phyloP scores from a whole-genome alignment of 2,797 vertebrate genomes.

The Cirrhinus mrigala region DNA sequence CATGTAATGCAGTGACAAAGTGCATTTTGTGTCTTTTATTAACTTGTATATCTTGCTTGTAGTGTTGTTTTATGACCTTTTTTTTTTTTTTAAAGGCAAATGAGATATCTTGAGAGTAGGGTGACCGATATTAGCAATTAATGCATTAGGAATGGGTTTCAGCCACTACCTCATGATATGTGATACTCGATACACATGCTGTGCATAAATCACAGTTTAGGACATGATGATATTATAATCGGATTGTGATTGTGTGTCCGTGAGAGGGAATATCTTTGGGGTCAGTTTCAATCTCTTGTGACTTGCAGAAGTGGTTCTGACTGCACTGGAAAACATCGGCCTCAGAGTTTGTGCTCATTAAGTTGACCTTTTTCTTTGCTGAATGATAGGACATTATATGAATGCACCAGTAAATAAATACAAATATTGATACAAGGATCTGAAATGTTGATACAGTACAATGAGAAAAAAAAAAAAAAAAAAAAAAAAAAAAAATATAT shows the following conservation, averaged over 20 bases:
- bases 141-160: background rate
- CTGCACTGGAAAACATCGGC: background rate
- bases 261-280: background rate
- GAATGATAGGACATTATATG: background rate
- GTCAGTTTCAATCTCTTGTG: background rate
- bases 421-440: background rate
- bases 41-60: background rate
- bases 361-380: background rate
- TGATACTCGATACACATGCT: background rate
- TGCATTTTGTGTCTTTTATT: background rate
- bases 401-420: background rate
- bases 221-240: background rate
- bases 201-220: background rate
- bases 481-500: too few species aligned
- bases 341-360: background rate
- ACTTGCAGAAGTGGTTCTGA: background rate
- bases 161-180: background rate
- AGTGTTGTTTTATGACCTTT: background rate
- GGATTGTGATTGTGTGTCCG: background rate
- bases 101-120: background rate
- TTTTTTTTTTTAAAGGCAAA: background rate
- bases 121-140: background rate
- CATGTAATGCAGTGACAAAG: background rate
- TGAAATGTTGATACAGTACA: background rate
- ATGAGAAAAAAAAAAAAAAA: background rate